Evolutionary conservation across 2,888 invertebrate genomes (phyloP).

Genomic region (Heliothis peltigera): DNA sequence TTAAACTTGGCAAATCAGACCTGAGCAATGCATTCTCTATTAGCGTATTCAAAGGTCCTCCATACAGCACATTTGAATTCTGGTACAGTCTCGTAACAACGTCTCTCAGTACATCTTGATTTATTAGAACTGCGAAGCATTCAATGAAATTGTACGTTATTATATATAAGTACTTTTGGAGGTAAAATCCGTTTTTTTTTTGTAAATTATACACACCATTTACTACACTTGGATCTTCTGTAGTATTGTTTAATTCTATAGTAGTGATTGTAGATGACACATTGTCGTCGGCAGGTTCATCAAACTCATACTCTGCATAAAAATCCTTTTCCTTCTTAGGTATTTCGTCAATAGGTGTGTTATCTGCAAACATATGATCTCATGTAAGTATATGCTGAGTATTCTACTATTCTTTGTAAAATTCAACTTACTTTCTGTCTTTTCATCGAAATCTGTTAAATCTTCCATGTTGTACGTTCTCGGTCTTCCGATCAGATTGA

Average conservation of each 20-base stretch:
- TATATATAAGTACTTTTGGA: not conserved
- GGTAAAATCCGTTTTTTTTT: slow-evolving; percentile 12
- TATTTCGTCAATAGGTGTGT: slow-evolving; percentile 53
- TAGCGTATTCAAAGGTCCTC: slow-evolving; percentile 19
- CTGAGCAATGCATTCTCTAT: slow-evolving; percentile 8
- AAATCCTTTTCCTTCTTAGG: slow-evolving; percentile 65
- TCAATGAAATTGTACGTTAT: slow-evolving; percentile 22
- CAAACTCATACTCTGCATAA: slow-evolving; percentile 73
- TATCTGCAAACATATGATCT: slow-evolving; percentile 76
- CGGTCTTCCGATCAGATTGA: slow-evolving; percentile 75
- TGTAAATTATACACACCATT: slow-evolving; percentile 42
- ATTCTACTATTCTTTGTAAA: slow-evolving; percentile 48
- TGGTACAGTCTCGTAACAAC: slow-evolving; percentile 30
- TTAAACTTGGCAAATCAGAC: slow-evolving; percentile 5
- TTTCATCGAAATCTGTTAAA: slow-evolving; percentile 62
- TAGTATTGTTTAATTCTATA: slow-evolving; percentile 19
- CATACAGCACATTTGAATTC: slow-evolving; percentile 34
- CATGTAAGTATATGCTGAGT: slow-evolving; percentile 52
- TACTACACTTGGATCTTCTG: slow-evolving; percentile 18
- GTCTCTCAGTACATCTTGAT: slow-evolving; percentile 33
- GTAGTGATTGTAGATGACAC: not conserved
- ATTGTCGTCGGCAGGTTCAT: slow-evolving; percentile 57
- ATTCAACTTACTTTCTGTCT: slow-evolving; percentile 74
- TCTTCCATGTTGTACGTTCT: slow-evolving; percentile 80
- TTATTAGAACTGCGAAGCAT: slow-evolving; percentile 48